Base-by-base conservation (phyloP, 2,797 vertebrate species). In the Triplophysa bombifrons region DNA sequence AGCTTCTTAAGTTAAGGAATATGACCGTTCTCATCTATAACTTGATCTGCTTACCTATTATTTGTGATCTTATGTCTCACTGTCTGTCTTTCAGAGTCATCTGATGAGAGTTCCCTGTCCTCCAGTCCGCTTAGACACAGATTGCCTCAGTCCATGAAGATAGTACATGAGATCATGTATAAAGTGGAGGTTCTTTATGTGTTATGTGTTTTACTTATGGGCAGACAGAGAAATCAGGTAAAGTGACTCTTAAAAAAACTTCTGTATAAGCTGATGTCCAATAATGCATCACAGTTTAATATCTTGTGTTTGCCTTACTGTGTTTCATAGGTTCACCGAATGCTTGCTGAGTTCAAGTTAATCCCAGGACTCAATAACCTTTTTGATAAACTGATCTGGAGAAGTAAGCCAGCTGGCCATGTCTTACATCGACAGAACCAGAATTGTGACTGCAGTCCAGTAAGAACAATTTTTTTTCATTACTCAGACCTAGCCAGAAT, bases 111-210 rank as follows among this genome's bases (percentile, higher is more conserved):
- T 72, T 96, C 95, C 0, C 84, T 97, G 89, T 94, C 96, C 72
- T 96, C 96, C 85, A 93, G 94, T 76, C 96, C 96, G 0, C 90
- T 96, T 9, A 93, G 96, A 84, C 95, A 95, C 34, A 94, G 96
- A 76, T 93, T 99, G 68, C 97, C 97, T 0, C 98, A 98, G 87
- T 98, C 97, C 20, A 99, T 99, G 98, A 99, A 99, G 93, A 98
- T 98, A 12, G 98, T 99, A 90, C 98, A 99, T 0, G 98, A 99
- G 90, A 98, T 99, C 80, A 99, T 99, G 97, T 99, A 99, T 85
- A 99, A 99, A 86, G 94, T 99, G 90, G 98, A 99, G 85, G 98
- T 99, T 84, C 93, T 99, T 1, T 99, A 99, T 14, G 97, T 99
- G 76, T 95, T 99, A 1, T 98, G 97, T 3, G 98, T 99, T 61